Conservation (phyloP, 2,113 vertebrate species). For the Macquaria australasica region DNA sequence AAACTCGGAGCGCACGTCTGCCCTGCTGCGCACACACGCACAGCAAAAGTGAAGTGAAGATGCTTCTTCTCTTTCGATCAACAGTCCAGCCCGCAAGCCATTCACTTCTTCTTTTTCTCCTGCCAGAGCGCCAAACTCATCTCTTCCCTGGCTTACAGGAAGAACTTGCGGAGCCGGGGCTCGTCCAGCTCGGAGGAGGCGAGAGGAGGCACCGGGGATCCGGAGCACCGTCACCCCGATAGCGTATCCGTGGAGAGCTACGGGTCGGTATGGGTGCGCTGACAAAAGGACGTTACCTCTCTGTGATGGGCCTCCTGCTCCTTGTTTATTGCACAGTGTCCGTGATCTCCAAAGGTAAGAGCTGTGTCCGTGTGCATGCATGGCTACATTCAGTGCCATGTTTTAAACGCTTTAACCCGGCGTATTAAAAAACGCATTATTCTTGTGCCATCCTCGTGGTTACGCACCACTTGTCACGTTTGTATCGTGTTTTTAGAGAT, state of each 20-base stretch:
- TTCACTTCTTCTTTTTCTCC: slow-evolving; percentile 15
- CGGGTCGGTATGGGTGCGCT: slow-evolving; percentile 73
- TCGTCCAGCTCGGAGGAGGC: slow-evolving; percentile 43
- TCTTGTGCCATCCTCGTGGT: slow-evolving; percentile 36
- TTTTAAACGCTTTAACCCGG: background rate
- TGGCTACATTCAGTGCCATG: background rate
- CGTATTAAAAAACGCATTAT: background rate
- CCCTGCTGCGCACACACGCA: slow-evolving; percentile 53
- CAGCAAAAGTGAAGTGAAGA: slow-evolving; percentile 72
- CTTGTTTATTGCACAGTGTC: slow-evolving; percentile 66
- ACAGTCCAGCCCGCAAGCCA: slow-evolving; percentile 32
- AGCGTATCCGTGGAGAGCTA: slow-evolving; percentile 50
- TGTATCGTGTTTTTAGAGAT: background rate
- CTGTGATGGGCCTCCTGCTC: slow-evolving; percentile 68
- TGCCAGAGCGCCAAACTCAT: slow-evolving; percentile 14
- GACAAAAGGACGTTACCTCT: slow-evolving; percentile 71
- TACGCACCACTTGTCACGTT: slow-evolving; percentile 46
- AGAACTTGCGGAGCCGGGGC: slow-evolving; percentile 37
- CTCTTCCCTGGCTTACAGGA: slow-evolving; percentile 36
- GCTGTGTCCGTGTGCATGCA: background rate
- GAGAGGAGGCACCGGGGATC: slow-evolving; percentile 43
- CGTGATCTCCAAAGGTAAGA: slow-evolving; percentile 82
- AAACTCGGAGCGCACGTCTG: slow-evolving; percentile 60
- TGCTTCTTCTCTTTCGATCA: slow-evolving; percentile 56
- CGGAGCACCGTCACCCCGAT: slow-evolving; percentile 28